phyloP scores from a whole-genome alignment of 1,140 invertebrate genomes.

The Danaus plexippus region DNA sequence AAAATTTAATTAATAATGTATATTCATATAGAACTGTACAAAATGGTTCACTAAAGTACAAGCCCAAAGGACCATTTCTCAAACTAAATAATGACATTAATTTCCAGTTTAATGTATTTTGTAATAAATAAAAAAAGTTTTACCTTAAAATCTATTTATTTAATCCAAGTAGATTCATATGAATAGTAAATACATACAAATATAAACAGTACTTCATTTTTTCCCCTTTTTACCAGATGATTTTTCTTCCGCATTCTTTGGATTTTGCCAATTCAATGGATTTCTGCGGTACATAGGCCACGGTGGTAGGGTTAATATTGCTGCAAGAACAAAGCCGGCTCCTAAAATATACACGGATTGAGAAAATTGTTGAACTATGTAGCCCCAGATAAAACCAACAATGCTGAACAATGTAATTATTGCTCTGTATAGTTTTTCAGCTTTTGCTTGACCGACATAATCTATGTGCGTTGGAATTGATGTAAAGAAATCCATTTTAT shows the following conservation, averaged over 20 bases:
- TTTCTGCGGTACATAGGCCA: slow-evolving; percentile 94
- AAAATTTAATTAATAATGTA: slow-evolving; percentile 1
- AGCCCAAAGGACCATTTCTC: no score
- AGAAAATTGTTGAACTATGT: slow-evolving; percentile 94
- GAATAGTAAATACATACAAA: slow-evolving; percentile 12
- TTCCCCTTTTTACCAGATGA: slow-evolving; percentile 57
- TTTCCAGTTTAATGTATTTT: no score
- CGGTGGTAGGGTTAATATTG: slow-evolving; percentile 88
- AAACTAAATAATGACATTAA: no score
- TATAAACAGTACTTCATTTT: slow-evolving; percentile 32
- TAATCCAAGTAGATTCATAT: slow-evolving; percentile 11
- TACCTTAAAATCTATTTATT: slow-evolving; percentile 22
- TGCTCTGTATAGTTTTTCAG: slow-evolving; percentile 89
- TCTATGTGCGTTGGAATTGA: slow-evolving; percentile 75
- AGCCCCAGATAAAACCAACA: slow-evolving; percentile 93
- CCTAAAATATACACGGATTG: slow-evolving; percentile 94
- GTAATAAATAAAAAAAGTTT: slow-evolving; percentile 17
- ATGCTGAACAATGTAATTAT: slow-evolving; percentile 92
- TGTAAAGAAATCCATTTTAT: slow-evolving; percentile 63
- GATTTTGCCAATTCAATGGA: slow-evolving; percentile 92
- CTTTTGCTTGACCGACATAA: slow-evolving; percentile 91
- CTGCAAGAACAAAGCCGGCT: slow-evolving; percentile 89
- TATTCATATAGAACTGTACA: slow-evolving; percentile 2
- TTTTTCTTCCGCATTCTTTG: slow-evolving; percentile 64
- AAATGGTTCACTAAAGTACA: background rate